Base-by-base conservation (phyloP, 2,888 invertebrate species). In the Entomobrya multifasciata region DNA sequence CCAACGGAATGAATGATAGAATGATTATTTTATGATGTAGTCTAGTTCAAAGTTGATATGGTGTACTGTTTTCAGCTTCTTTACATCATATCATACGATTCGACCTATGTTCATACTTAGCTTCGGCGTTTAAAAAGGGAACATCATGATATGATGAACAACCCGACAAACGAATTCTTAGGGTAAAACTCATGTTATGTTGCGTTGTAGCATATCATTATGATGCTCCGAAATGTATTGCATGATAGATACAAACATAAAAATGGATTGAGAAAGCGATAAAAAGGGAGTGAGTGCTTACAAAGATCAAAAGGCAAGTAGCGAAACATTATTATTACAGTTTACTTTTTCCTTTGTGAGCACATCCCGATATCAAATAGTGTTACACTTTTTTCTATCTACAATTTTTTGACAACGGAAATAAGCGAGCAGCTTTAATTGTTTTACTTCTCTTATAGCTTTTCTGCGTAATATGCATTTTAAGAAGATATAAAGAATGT, bases 281-380 rank as follows among this genome's bases (percentile, higher is more conserved):
- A 83, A 83, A 67, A 76, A 77, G 83, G 67, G 77, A 78, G 70
- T 70, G 78, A 78, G 77, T 65, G 49, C 82, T 49, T 78, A 47
- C 47, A 62, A 20, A 74, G 55, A 84, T 82, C 72, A 62, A 82
- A 82, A 82, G 67, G 52, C 83, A 84, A 77, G 83, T 67, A 77
- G 83, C 65, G 83, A 83, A 77, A 62, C 55, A 57, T 22, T 30
- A 60, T 74, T 41, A 60, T 57, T 60, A 55, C 41, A 41, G n/a
- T n/a, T n/a, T 13, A 60, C 27, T 25, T 74, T 52, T 25, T 57
- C 30, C 57, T 72, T 52, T 81, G 44, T 81, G 25, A 55, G 47
- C 0, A 27, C n/a, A 47, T 44, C 6, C 76, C 76, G 76, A 57
- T 25, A n/a, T 60, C 22, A 15, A 30, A 5, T 44, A 36, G 2